Conservation (phyloP, 2,797 vertebrate genomes). For the Pantherophis vulpinus region DNA sequence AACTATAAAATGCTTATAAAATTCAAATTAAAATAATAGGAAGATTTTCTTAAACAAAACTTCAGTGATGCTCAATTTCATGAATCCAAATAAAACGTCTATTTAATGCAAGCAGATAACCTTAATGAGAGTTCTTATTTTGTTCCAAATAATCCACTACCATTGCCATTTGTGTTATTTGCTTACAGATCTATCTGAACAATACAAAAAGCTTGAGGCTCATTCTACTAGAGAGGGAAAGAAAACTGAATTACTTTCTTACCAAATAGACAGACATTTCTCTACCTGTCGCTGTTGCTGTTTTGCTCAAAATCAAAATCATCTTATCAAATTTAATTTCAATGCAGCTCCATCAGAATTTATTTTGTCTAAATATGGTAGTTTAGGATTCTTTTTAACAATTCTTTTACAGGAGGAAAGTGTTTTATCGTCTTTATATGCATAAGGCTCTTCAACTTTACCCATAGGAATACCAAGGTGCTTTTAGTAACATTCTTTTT, state of each 20-base stretch:
- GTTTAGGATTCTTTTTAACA: slow-evolving; percentile 22
- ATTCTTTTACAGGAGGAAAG: slow-evolving; percentile 19
- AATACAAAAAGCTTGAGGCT: neutral
- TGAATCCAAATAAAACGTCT: neutral
- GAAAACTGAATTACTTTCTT: neutral
- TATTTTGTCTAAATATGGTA: neutral
- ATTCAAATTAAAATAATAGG: neutral
- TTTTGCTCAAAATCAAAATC: neutral
- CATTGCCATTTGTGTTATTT: neutral
- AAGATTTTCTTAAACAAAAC: neutral
- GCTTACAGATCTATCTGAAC: neutral
- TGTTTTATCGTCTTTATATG: slow-evolving; percentile 21
- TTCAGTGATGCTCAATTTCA: neutral
- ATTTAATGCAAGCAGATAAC: neutral
- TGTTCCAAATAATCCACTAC: neutral
- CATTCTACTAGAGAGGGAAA: neutral
- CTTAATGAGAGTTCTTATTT: neutral
- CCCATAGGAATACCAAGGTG: slow-evolving; percentile 20
- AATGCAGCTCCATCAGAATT: neutral
- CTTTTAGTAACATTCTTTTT: slow-evolving; percentile 43
- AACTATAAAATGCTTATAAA: neutral
- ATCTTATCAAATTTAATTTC: neutral
- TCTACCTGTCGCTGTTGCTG: neutral
- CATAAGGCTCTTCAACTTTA: neutral
- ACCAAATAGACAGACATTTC: neutral